Conservation (phyloP, 2,797 vertebrate species). For the Strix occidentalis region DNA sequence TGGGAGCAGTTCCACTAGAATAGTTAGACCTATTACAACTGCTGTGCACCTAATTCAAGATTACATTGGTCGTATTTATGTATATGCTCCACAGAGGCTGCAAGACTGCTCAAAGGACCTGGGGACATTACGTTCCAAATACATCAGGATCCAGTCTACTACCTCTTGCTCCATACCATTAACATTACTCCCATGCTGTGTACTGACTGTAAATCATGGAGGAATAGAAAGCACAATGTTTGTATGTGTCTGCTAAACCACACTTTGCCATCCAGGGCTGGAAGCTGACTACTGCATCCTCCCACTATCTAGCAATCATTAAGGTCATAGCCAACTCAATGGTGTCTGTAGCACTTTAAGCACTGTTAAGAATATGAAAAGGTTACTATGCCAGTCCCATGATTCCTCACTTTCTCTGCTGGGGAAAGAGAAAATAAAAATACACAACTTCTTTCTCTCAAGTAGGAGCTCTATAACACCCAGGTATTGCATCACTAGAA, state of each 20-base stretch:
- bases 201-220: not conserved
- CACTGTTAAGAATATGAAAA: not conserved
- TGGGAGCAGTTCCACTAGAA: not conserved
- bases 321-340: not conserved
- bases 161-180: not conserved
- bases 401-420: not conserved
- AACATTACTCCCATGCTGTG: no score
- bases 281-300: not conserved
- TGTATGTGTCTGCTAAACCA: not conserved
- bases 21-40: not conserved
- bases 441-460: not conserved
- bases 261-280: not conserved
- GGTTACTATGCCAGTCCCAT: not conserved
- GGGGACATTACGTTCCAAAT: not conserved
- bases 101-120: not conserved
- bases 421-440: not conserved
- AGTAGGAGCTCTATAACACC: not conserved
- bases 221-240: not conserved
- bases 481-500: not conserved
- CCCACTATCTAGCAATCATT: not conserved
- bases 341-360: not conserved
- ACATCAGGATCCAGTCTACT: not conserved
- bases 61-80: not conserved
- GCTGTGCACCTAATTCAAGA: not conserved
- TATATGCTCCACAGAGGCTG: not conserved